Percentiles rank a stretch among this genome's conserved stretches.
Evolutionary conservation across 2,888 invertebrate species (phyloP).

Genomic region (Rhaphigaster nebulosa): DNA sequence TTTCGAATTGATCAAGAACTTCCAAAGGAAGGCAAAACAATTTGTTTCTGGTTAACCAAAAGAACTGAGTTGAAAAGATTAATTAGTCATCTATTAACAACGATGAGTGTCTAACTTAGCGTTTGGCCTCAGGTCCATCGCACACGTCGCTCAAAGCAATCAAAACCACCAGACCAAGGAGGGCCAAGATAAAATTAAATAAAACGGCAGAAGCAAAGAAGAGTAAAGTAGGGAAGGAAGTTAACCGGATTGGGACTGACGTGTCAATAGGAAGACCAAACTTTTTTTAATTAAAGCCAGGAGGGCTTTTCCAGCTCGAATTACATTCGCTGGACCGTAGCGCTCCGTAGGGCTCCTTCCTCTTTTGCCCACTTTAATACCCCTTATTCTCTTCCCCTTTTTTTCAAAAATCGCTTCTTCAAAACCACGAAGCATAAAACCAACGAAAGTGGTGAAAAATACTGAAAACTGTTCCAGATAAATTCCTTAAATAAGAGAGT

Average conservation of each 20-base stretch:
- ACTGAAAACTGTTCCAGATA: background rate
- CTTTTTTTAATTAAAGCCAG: slow-evolving; percentile 56
- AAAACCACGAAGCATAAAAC: background rate
- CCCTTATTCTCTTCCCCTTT: background rate
- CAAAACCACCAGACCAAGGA: background rate
- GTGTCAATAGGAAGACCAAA: slow-evolving; percentile 54
- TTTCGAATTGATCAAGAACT: too few relatives aligned
- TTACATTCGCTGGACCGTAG: slow-evolving; percentile 40
- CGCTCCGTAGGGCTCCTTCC: background rate
- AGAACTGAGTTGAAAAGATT: background rate
- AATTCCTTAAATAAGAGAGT: background rate
- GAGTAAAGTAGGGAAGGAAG: slow-evolving; percentile 30
- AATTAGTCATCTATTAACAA: background rate
- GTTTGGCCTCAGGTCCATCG: background rate
- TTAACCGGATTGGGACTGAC: slow-evolving; percentile 47
- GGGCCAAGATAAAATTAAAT: slow-evolving; percentile 22
- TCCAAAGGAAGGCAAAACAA: background rate
- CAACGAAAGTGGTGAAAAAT: background rate
- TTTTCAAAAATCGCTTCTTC: background rate
- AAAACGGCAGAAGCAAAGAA: slow-evolving; percentile 34
- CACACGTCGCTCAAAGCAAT: slow-evolving; percentile 18
- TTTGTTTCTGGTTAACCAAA: background rate
- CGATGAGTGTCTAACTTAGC: background rate
- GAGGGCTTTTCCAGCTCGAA: background rate
- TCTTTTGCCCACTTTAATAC: background rate